phyloP scores from a whole-genome alignment of 2,797 vertebrate species.

The Hypotaenidia okinawae region DNA sequence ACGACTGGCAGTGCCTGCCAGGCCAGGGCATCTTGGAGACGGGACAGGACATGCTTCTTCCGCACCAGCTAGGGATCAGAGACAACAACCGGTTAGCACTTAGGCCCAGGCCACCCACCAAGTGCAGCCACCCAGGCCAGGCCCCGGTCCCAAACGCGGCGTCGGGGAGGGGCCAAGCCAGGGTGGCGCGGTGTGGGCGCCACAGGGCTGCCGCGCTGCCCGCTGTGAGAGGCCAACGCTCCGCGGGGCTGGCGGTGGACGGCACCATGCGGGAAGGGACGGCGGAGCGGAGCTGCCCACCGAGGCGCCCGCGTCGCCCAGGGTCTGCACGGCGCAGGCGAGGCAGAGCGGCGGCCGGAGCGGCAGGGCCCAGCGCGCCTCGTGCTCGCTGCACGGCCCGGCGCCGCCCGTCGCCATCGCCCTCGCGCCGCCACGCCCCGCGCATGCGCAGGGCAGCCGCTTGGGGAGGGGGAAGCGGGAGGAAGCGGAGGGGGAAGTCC shows the following conservation, averaged over 20 bases:
- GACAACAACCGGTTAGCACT: background rate
- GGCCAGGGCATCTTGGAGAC: conserved; percentile 75
- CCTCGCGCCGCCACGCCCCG: background rate
- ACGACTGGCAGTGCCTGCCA: conserved; percentile 76
- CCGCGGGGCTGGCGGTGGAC: no score
- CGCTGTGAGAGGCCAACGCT: background rate
- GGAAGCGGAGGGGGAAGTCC: no score
- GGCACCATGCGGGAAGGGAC: background rate
- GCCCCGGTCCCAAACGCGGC: background rate
- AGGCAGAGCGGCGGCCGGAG: conserved; percentile 79
- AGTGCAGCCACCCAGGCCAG: background rate
- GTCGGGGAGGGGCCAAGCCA: background rate
- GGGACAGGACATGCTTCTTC: conserved; percentile 75
- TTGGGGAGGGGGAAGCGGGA: no score
- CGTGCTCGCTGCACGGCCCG: conserved; percentile 79
- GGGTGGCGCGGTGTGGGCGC: background rate
- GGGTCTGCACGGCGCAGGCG: conserved; percentile 86
- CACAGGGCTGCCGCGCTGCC: background rate
- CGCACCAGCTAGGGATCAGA: conserved; percentile 75
- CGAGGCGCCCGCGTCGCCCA: conserved; percentile 77
- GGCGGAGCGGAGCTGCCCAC: conserved; percentile 64
- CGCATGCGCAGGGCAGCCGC: background rate
- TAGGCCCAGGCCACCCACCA: fast-evolving
- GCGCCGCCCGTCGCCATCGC: conserved; percentile 43
- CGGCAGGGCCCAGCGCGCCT: conserved; percentile 76